Percentiles rank a stretch among this genome's conserved stretches.
Evolutionary conservation across 2,797 vertebrate species (phyloP).

Genomic region (Spinus pinus): DNA sequence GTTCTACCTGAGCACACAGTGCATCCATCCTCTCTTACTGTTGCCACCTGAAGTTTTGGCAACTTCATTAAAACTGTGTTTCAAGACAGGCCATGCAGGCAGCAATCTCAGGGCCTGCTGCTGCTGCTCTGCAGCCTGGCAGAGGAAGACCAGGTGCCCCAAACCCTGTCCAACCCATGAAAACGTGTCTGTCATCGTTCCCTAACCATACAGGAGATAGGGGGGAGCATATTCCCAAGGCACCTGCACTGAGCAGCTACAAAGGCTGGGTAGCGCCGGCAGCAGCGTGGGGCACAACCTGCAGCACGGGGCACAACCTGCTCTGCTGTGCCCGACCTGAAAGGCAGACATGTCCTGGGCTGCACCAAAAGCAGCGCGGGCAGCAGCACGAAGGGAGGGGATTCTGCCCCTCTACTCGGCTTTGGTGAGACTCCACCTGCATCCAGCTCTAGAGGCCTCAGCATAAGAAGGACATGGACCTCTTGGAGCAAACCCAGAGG

Average conservation of each 20-base stretch:
- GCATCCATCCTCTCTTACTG: not conserved
- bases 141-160: too few species aligned
- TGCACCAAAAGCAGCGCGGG: not conserved
- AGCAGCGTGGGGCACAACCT: not conserved
- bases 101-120: not conserved
- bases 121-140: not conserved
- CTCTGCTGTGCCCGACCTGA: rapidly evolving
- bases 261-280: not conserved
- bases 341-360: not conserved
- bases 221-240: too few species aligned
- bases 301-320: not conserved
- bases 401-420: not conserved
- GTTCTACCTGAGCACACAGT: not conserved
- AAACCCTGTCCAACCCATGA: not conserved
- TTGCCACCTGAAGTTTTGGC: not conserved
- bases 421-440: not conserved
- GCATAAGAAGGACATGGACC: rapidly evolving
- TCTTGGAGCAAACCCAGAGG: too few species aligned
- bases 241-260: not conserved
- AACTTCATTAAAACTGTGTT: not conserved
- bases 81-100: not conserved
- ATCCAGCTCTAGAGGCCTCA: not conserved
- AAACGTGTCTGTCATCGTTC: rapidly evolving
- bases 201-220: not conserved
- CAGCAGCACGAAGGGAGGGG: rapidly evolving